These are phyloP conservation scores for Crematogaster levior DNA, from an alignment of 2,888 invertebrate genomes.

Conservation along the genomic window DNA sequence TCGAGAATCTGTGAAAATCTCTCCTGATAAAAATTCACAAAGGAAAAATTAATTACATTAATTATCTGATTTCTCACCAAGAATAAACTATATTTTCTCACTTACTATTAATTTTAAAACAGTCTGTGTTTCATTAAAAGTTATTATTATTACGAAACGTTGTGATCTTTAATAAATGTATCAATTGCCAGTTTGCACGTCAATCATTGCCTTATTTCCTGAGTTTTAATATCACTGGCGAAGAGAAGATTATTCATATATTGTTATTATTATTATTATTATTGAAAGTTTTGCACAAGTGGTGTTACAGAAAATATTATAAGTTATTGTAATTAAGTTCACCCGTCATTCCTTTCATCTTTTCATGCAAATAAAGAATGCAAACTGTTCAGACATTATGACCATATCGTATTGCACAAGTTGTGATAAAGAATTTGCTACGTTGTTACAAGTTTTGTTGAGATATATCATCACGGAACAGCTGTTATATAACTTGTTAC, in stretches of 20 bases:
- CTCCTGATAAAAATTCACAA: background rate
- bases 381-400: background rate
- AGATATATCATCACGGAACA: conserved; percentile 10
- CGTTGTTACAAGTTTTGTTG: conserved; percentile 17
- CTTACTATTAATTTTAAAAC: background rate
- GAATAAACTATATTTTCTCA: background rate
- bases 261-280: no score
- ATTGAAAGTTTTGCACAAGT: background rate
- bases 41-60: background rate
- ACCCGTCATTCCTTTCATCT: background rate
- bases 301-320: background rate
- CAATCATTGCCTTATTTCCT: no score
- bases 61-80: background rate
- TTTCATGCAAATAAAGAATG: conserved; percentile 20
- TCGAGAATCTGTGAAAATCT: background rate
- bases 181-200: no score
- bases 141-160: no score
- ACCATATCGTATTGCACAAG: background rate
- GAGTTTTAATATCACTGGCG: no score
- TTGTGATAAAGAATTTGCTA: conserved; percentile 25
- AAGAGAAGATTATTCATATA: no score
- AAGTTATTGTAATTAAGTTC: background rate
- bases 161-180: no score
- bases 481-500: conserved; percentile 26
- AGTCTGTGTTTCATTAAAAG: background rate